Evolutionary conservation across 2,888 invertebrate genomes (phyloP), one percentile per base, ranked within the genome.

Genomic region (Andrena flavipes): DNA sequence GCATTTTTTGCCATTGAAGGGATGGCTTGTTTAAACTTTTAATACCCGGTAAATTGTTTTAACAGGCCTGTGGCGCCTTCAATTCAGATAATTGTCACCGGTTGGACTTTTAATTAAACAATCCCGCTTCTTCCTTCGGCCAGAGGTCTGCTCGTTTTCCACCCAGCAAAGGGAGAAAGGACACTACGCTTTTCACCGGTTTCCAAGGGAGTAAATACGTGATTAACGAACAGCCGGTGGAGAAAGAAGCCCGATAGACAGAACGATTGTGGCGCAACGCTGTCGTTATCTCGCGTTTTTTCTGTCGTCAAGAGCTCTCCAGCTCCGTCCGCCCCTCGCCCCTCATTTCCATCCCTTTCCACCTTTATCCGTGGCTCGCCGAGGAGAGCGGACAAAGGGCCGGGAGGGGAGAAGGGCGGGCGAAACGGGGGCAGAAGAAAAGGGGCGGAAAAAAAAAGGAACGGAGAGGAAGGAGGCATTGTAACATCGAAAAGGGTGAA

Each of bases 231-330:
- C 48, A 56, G 20, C 23, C 10, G 29, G 5, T 30, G 10, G 42
- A 76, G 74, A 60, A 60, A 49, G 48, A 48, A 68, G 62, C 35
- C 35, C 76, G 76, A 75, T 84, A 65, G 80, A 84, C 68, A 60
- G 71, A 20, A 49, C 80, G 80, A 84, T 84, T 84, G 76, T 69
- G 76, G 77, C 69, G 76, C 73, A 71, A 79, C 76, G 83, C 76
- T 68, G 69, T 80, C 74, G 80, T 84, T 84, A 84, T 80, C 84
- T 76, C 84, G 54, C 79, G 54, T 76, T 77, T 77, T 84, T 75
- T 72, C 69, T 51, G 16, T 54, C 59, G 48, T 71, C 63, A 64
- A 73, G 69, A 35, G 79, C 54, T 35, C 51, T 48, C 49, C 48
- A 48, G 7, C 23, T 30, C 59, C 33, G 68, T 23, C 7, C 8